phyloP scores from a whole-genome alignment of 2,797 vertebrate species.

The Apodemus agrarius region DNA sequence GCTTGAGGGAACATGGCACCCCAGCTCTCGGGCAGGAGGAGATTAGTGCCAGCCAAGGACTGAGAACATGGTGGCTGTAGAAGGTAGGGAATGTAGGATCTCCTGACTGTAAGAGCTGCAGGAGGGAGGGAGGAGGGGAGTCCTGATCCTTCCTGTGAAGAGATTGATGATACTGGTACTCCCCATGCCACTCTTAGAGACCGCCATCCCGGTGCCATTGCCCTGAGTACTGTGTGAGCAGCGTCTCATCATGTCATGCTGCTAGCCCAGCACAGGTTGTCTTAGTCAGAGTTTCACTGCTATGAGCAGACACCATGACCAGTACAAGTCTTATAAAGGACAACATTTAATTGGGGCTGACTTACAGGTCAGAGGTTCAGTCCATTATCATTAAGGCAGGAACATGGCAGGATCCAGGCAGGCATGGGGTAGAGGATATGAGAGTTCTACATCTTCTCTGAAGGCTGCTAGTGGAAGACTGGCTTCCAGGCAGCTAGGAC shows the following conservation, averaged over 20 bases:
- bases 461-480: too few species aligned
- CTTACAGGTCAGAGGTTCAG: too few species aligned
- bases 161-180: too few species aligned
- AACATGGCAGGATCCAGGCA: too few species aligned
- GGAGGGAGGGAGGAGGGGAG: not conserved
- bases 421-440: too few species aligned
- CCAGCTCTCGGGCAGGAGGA: not conserved
- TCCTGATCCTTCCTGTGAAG: not conserved
- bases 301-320: too few species aligned
- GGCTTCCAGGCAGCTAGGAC: too few species aligned
- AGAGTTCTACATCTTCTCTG: too few species aligned
- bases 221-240: not conserved
- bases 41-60: not conserved
- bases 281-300: too few species aligned
- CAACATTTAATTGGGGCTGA: too few species aligned
- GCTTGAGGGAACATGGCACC: not conserved
- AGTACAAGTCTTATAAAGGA: too few species aligned
- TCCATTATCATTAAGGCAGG: too few species aligned
- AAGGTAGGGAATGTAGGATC: rapidly evolving
- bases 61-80: rapidly evolving
- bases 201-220: rapidly evolving
- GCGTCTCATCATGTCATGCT: not conserved
- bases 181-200: not conserved
- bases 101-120: not conserved
- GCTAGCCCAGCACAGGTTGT: not conserved